Evolutionary conservation across 2,797 vertebrate species (phyloP).

Genomic region (Amblyopsis hoosieri): DNA sequence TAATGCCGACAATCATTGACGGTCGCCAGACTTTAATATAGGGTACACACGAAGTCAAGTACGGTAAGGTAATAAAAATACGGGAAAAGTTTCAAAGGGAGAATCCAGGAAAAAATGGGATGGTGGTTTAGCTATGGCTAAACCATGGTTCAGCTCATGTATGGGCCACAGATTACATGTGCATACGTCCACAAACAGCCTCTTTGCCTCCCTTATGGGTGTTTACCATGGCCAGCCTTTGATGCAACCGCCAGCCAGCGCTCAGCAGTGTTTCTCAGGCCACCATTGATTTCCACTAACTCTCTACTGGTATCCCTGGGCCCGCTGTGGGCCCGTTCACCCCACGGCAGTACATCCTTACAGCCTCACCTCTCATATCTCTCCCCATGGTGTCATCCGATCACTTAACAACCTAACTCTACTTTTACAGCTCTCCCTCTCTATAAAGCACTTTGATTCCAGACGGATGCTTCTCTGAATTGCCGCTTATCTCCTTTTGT

Average conservation of each 20-base stretch:
- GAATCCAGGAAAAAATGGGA: too few relatives aligned
- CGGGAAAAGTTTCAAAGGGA: too few relatives aligned
- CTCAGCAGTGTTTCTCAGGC: constrained; percentile 37
- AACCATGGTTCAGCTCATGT: too few relatives aligned
- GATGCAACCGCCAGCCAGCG: constrained; percentile 21
- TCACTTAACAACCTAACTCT: constrained; percentile 31
- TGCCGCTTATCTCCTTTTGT: constrained; percentile 35
- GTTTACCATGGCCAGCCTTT: constrained; percentile 41
- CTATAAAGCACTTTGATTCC: constrained; percentile 25
- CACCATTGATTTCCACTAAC: constrained; percentile 57
- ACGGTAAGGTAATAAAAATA: too few relatives aligned
- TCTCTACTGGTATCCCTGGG: constrained; percentile 19
- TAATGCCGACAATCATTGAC: too few relatives aligned
- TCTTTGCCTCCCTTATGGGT: constrained; percentile 44
- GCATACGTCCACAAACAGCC: constrained; percentile 6
- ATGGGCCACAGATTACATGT: too few relatives aligned
- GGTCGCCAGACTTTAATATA: too few relatives aligned
- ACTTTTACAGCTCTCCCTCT: constrained; percentile 32
- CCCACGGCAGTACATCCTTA: constrained; percentile 55
- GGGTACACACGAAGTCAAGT: too few relatives aligned
- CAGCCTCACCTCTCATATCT: constrained; percentile 55
- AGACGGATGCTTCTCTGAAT: constrained; percentile 36
- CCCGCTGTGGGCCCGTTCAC: constrained; percentile 26
- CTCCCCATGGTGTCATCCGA: constrained; percentile 47
- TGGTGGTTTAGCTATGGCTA: too few relatives aligned